Evolutionary conservation across 2,888 invertebrate species (phyloP).

Genomic region (Sericinus montela): DNA sequence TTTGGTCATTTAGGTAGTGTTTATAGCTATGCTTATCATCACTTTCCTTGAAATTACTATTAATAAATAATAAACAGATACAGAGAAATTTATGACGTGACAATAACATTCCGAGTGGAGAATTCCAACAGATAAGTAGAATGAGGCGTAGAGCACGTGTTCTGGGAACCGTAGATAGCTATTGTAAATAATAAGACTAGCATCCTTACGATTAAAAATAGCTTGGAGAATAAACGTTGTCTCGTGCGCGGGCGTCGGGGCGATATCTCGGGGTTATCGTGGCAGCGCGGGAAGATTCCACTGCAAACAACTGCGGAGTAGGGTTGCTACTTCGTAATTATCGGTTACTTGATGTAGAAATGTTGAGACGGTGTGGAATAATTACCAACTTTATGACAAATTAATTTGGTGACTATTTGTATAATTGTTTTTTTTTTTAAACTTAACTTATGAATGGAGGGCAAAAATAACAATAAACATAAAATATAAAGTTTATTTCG

Average conservation of each 20-base stretch:
- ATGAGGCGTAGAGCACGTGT: conserved; percentile 32
- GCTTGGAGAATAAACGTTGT: conserved; percentile 37
- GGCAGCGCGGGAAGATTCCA: conserved; percentile 70
- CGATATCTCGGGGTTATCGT: conserved; percentile 61
- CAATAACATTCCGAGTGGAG: conserved; percentile 28
- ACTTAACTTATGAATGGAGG: too few species aligned
- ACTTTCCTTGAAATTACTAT: conserved; percentile 13
- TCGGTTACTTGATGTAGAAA: conserved; percentile 3
- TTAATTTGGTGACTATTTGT: too few species aligned
- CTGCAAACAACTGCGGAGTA: conserved; percentile 55
- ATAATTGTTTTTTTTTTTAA: too few species aligned
- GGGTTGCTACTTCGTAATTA: conserved; percentile 17
- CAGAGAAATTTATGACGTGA: conserved; percentile 14
- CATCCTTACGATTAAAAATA: conserved; percentile 33
- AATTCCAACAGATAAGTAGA: conserved; percentile 35
- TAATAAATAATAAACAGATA: conserved; percentile 14
- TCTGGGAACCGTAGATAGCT: conserved; percentile 30
- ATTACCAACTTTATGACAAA: background rate
- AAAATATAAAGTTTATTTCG: too few species aligned
- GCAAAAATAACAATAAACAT: too few species aligned
- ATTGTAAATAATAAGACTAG: conserved; percentile 31
- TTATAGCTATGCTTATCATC: background rate
- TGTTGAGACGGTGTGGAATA: background rate
- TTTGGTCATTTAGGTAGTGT: background rate
- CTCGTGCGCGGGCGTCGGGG: conserved; percentile 52